phyloP scores from a whole-genome alignment of 23 tunicate species.

The Botrylloides violaceus region DNA sequence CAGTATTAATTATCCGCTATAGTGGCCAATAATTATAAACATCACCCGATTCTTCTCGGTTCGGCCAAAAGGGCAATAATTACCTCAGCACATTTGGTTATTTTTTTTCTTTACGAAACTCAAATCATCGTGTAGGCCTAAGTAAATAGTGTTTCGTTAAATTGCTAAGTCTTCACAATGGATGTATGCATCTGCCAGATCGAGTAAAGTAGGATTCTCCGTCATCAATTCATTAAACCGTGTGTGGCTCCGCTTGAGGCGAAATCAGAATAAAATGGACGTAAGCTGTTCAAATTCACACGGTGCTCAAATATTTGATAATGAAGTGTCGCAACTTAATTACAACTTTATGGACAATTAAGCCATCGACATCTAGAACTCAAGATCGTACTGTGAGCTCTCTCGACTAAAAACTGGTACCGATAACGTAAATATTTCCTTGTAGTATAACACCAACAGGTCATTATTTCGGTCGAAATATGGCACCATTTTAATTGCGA shows the following conservation, averaged over 20 bases:
- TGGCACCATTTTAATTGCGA: not conserved
- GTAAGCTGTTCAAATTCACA: constrained; percentile 10
- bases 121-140: too few relatives aligned
- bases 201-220: not conserved
- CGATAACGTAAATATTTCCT: not conserved
- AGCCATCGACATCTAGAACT: constrained; percentile 14
- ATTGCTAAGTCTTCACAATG: too few relatives aligned
- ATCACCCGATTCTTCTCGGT: not conserved
- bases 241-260: not conserved
- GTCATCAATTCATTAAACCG: constrained; percentile 1
- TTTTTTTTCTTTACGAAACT: too few relatives aligned
- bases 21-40: not conserved
- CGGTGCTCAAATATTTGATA: constrained; percentile 5
- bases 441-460: not conserved
- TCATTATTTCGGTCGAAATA: not conserved
- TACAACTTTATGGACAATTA: constrained; percentile 11
- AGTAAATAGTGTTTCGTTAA: too few relatives aligned
- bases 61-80: not conserved
- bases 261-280: not conserved
- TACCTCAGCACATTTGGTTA: not conserved
- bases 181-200: not conserved
- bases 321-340: not conserved
- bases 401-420: not conserved
- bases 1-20: not conserved
- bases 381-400: not conserved